Base-by-base conservation (phyloP, 2,113 vertebrate genomes). In the Strix uralensis region DNA sequence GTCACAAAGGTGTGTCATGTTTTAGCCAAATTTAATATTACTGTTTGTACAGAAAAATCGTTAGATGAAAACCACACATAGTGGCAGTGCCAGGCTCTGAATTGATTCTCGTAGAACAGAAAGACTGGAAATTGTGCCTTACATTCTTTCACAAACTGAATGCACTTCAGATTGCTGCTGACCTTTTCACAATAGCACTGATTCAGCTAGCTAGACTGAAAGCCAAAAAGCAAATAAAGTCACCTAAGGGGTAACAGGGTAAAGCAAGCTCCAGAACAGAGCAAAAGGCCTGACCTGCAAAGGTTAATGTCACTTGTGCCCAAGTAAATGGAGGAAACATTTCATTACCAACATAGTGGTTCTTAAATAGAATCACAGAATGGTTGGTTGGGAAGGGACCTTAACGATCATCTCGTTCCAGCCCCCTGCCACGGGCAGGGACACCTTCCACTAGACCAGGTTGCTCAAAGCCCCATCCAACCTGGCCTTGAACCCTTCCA, bases 181-280 rank as follows among this genome's bases (percentile, higher is more conserved):
- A 98, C 97, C 97, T 98, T 98, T 98, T 55, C 97, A 94, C 80
- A 81, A 47, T 3, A 34, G 32, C 96, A 95, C 93, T 77, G 96
- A 97, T 94, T 94, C 36, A 38, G 75, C 90, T 63, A 89, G 81
- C 52, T 23, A 62, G 79, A 92, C 63, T 74, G 51, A 90, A 96
- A 95, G 88, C 8, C 46, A 22, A 70, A 46, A 52, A 94, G 93
- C 82, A 92, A 97, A 96, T 88, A 62, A 92, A 97, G 85, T 90
- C 90, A 96, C 94, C 59, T 4, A 92, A 69, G 84, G 86, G 72
- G 57, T 94, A 97, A 73, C 21, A 75, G 92, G 97, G 92, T 92
- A 96, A 96, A 97, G 84, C 36, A 95, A 70, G 74, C 51, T 71
- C 47, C 86, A 90, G 42, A 97, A 93, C 6, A 84, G 51, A 97